These are phyloP conservation scores for Trididemnum miniatum DNA, from an alignment of 23 tunicate species.

Conservation along the genomic window DNA sequence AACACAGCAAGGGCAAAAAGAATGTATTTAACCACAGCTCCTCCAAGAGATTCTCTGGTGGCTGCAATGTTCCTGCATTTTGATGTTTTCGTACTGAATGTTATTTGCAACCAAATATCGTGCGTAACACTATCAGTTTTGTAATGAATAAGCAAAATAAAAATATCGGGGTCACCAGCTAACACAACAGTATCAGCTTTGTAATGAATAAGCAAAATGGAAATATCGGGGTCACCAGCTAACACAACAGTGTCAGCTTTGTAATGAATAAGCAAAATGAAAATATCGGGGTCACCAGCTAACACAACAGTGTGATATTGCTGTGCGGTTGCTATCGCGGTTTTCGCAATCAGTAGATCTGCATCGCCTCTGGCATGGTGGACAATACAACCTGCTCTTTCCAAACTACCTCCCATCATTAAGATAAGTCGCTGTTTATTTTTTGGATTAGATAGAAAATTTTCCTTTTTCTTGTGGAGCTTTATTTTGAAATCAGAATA, in stretches of 20 bases:
- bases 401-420: constrained; percentile 8
- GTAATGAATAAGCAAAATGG: too few species aligned
- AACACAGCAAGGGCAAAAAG: constrained; percentile 12
- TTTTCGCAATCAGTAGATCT: neutral
- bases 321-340: constrained; percentile 10
- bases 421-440: constrained; percentile 15
- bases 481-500: neutral
- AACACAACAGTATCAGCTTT: neutral
- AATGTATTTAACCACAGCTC: neutral
- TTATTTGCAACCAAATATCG: constrained; percentile 5
- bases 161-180: constrained; percentile 2
- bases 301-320: too few species aligned
- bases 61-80: neutral
- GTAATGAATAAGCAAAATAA: too few species aligned
- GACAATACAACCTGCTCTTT: constrained; percentile 11
- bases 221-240: too few species aligned
- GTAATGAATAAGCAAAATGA: too few species aligned
- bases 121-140: neutral
- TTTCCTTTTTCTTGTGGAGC: constrained; percentile 11
- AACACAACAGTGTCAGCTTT: too few species aligned
- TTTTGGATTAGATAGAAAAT: neutral
- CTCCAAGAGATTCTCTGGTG: constrained; percentile 1
- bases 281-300: too few species aligned
- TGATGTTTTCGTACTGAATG: constrained; percentile 3
- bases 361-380: constrained; percentile 13